These are phyloP conservation scores for Heliconius ethilla DNA, from an alignment of 2,888 invertebrate genomes.

Conservation along the genomic window DNA sequence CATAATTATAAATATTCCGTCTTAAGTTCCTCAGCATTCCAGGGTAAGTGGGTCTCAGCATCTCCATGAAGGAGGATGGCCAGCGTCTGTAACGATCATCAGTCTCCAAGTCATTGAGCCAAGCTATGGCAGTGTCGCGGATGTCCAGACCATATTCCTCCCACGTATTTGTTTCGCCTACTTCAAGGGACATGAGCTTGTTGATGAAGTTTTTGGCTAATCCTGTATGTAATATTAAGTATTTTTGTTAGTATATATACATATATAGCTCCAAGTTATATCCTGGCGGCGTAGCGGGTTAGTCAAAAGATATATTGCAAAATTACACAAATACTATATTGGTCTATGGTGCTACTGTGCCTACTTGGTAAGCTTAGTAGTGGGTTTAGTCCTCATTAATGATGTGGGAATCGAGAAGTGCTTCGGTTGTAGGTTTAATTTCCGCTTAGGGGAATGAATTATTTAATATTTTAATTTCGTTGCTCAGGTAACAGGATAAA, in stretches of 20 bases:
- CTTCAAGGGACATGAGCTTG: constrained; percentile 86
- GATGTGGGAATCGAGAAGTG: not conserved
- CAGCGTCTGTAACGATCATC: constrained; percentile 94
- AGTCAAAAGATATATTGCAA: too few species aligned
- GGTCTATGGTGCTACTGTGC: not conserved
- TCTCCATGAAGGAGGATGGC: constrained; percentile 93
- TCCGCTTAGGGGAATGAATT: too few species aligned
- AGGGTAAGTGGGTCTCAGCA: constrained; percentile 97
- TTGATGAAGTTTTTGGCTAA: constrained; percentile 84
- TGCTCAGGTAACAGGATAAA: too few species aligned
- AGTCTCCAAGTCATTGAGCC: constrained; percentile 96
- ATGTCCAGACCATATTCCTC: constrained; percentile 97
- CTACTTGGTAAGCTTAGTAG: not conserved
- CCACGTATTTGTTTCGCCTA: constrained; percentile 81
- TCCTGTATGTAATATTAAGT: constrained; percentile 63
- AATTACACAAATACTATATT: not conserved
- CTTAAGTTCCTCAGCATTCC: constrained; percentile 96
- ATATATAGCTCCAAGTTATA: not conserved
- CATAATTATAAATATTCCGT: constrained; percentile 92
- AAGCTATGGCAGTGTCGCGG: constrained; percentile 94
- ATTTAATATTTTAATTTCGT: too few species aligned
- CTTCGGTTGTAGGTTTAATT: too few species aligned
- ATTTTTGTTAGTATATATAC: not conserved
- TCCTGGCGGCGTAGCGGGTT: too few species aligned
- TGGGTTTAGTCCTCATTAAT: not conserved